These are phyloP conservation scores for Pandemis heparana DNA, from an alignment of 2,888 invertebrate genomes.

Conservation along the genomic window DNA sequence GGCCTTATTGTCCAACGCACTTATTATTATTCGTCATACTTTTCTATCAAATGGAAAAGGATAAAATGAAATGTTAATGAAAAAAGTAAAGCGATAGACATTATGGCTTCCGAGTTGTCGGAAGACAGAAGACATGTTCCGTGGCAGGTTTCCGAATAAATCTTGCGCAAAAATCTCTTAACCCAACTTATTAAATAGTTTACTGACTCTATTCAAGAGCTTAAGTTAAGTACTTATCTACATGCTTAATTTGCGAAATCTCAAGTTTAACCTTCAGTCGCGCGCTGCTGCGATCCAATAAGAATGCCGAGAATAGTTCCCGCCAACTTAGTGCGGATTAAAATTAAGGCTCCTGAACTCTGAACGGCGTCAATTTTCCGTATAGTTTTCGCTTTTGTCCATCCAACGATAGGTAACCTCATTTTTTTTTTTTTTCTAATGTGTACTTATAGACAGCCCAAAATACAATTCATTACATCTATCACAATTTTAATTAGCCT, in stretches of 20 bases:
- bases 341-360: constrained; percentile 39
- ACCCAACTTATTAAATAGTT: not conserved
- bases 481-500: no score
- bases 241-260: not conserved
- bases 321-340: constrained; percentile 66
- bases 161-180: not conserved
- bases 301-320: constrained; percentile 73
- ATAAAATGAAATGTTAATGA: no score
- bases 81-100: no score
- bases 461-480: no score
- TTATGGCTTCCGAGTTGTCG: no score
- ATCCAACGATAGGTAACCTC: not conserved
- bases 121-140: no score
- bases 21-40: no score
- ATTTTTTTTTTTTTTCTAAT: no score
- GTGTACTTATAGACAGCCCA: no score
- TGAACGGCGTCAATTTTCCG: not conserved
- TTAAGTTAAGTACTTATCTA: not conserved
- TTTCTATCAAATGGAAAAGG: no score
- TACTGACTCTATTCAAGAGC: not conserved
- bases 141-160: not conserved
- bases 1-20: no score
- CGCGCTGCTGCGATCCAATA: constrained; percentile 45
- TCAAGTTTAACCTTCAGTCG: not conserved
- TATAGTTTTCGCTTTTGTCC: not conserved